Base-by-base conservation (phyloP, 1,140 invertebrate species). In the Cyclargus thomasi region DNA sequence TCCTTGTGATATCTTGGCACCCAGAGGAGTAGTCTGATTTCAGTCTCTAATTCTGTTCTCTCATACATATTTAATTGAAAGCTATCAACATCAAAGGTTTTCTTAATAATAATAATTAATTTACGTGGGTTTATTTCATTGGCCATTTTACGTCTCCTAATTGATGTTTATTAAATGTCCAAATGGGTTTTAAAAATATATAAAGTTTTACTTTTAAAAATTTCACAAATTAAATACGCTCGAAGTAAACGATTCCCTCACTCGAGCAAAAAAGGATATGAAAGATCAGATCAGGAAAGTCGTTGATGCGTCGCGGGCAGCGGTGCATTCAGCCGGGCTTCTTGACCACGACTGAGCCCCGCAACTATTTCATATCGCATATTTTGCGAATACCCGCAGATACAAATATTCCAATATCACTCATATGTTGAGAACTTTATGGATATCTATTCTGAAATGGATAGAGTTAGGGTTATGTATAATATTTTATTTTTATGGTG, bases 281-380 rank as follows among this genome's bases (percentile, higher is more conserved):
- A 47, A 47, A 47, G 39, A 47, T 47, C 39, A 8, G 2, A 47
- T 11, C 14, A 16, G 39, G 10, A 47, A 39, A 47, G 14, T 47
- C 39, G 39, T 8, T 47, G 39, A 47, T 47, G 39, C 39, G 39
- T 47, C 39, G 39, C 39, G 39, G 39, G 39, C 39, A 47, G 39
- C 39, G 39, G 39, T 47, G 39, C 39, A 47, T 11, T 47, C 39
- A 47, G 39, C 39, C 39, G 39, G 39, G 39, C 39, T 8, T 47
- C 39, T 47, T 47, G 39, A 47, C 39, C 39, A 47, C 39, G 39
- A 47, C 39, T 47, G 39, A 11, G 39, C 39, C 14, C 10, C 6
- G 39, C 39, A 47, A 47, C 39, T 47, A 47, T 47, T 47, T 47
- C 39, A 47, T 47, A 47, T 47, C 39, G 39, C 39, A 47, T 47